A percentile compares a stretch with the other conserved stretches of the same genome.
Evolutionary conservation across 2,888 invertebrate genomes (phyloP).

Genomic region (Caenorhabditis sp.): DNA sequence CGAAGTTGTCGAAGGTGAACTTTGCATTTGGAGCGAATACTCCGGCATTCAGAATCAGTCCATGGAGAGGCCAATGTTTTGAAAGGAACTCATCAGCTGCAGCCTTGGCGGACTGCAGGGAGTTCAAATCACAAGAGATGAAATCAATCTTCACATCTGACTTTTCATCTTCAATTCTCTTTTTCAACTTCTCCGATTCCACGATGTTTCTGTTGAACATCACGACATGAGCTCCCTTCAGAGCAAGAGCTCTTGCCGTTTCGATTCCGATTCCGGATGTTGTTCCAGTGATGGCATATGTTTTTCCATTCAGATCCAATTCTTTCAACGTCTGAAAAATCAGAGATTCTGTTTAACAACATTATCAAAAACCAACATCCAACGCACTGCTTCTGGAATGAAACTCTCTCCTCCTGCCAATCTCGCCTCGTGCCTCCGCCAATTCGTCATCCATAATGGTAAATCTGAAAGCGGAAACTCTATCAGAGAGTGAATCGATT

Average conservation of each 20-base stretch:
- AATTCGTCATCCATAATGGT: conserved; percentile 67
- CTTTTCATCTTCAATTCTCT: conserved; percentile 86
- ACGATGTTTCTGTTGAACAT: conserved; percentile 89
- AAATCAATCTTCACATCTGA: conserved; percentile 82
- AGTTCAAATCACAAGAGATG: conserved; percentile 84
- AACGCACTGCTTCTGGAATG: conserved; percentile 56
- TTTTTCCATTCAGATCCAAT: conserved; percentile 75
- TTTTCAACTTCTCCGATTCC: conserved; percentile 88
- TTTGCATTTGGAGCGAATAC: conserved; percentile 84
- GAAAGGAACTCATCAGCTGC: conserved; percentile 84
- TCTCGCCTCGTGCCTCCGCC: conserved; percentile 55
- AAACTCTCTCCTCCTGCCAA: conserved; percentile 47
- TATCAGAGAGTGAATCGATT: conserved; percentile 17
- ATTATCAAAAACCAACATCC: conserved; percentile 42
- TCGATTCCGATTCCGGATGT: conserved; percentile 77
- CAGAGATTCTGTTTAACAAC: neutral
- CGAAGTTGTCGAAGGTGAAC: conserved; percentile 85
- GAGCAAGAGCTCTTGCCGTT: conserved; percentile 75
- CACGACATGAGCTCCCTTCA: conserved; percentile 88
- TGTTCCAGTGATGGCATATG: conserved; percentile 78
- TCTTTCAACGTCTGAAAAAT: conserved; percentile 69
- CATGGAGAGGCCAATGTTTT: conserved; percentile 84
- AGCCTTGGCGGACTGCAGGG: conserved; percentile 84
- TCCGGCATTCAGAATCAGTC: conserved; percentile 85
- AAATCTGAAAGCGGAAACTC: conserved; percentile 59